These are phyloP conservation scores for Pterocles orientalis DNA, from an alignment of 2,113 vertebrate genomes.

Conservation along the genomic window DNA sequence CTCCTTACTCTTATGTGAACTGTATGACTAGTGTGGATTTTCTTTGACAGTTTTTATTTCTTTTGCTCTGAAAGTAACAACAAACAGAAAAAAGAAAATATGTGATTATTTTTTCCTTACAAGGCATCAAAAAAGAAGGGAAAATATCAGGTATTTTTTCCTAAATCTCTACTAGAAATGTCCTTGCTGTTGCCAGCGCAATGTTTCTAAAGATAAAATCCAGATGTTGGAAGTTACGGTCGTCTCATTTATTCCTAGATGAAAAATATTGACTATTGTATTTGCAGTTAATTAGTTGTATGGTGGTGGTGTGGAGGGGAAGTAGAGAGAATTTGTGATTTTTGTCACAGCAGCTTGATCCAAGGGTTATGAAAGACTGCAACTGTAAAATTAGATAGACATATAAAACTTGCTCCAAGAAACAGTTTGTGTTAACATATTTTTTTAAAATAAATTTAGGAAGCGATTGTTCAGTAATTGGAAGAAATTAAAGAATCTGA, in stretches of 20 bases:
- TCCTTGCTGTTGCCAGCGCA: background rate
- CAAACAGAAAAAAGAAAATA: background rate
- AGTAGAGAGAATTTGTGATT: background rate
- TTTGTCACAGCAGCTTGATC: background rate
- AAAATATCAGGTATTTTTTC: background rate
- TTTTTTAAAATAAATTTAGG: background rate
- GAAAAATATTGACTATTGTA: background rate
- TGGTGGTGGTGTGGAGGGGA: background rate
- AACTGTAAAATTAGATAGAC: background rate
- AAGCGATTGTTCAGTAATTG: background rate
- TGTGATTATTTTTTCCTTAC: background rate
- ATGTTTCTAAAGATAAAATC: background rate
- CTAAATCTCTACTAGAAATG: background rate
- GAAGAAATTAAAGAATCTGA: background rate
- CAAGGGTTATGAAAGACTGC: background rate
- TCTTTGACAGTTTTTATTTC: background rate
- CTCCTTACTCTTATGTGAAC: background rate
- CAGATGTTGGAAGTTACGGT: background rate
- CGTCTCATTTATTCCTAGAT: background rate
- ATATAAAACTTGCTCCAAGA: background rate
- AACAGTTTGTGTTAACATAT: background rate
- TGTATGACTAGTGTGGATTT: background rate
- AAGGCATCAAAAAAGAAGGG: background rate
- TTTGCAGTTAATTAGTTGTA: background rate
- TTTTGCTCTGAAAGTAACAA: background rate